Evolutionary conservation across 2,113 vertebrate species (phyloP), one percentile per base, ranked within the genome.

Genomic region (Paracanthobrama guichenoti): DNA sequence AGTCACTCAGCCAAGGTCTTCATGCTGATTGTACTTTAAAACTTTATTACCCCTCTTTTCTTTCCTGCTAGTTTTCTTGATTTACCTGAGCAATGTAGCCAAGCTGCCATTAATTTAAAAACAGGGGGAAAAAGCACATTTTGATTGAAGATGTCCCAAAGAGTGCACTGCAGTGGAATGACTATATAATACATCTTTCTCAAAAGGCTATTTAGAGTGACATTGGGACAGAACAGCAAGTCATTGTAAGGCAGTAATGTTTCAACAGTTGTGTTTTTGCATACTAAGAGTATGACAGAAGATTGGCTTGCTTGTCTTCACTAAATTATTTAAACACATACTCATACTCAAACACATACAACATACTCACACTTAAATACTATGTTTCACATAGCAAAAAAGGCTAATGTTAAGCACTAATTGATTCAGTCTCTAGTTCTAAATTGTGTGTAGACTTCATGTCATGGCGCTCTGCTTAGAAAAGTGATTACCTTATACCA

Each of bases 101-200:
- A 1, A 75, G 7, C 14, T 20, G 26, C 10, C 14, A 53, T 50
- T 53, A 1, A 50, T 53, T 53, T 53, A 53, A 53, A 31, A 53
- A 74, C 14, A 28, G 39, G 4, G 14, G 1, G 0, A n/a, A 69
- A 71, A 31, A 22, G 7, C 9, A 31, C 0, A 31, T 53, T 50
- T 75, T 53, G 73, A 75, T 53, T 53, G 24, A 75, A 50, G 73
- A 75, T 75, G 73, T 31, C 48, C 48, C 14, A 4, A 22, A 53
- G 46, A n/a, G 44, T 53, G 16, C 26, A 0, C 46, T 75, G 35
- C 35, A 71, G 67, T 71, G 67, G 20, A 20, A 13, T 42, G 67
- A 42, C n/a, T 42, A 4, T 42, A 42, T 69, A 69, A 69, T 69
- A 22, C 35, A 69, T 69, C 66, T 42, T 69, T 42, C 35, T 22